A percentile compares a stretch with the other conserved stretches of the same genome.
phyloP scores from a whole-genome alignment of 1,140 invertebrate species.

The Drosophila ironensis region DNA sequence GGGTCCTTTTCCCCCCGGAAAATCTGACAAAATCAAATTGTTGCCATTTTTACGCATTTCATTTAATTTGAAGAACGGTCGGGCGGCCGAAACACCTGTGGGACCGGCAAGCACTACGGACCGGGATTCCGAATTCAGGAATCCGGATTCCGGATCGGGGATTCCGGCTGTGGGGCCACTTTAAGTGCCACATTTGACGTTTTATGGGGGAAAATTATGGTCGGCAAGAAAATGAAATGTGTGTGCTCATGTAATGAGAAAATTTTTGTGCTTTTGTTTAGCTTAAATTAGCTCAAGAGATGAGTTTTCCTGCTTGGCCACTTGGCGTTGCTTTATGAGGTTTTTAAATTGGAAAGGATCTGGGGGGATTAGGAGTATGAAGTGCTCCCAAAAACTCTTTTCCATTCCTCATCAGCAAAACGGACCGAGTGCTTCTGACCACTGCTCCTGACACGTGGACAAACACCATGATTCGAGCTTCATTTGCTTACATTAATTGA shows the following conservation, averaged over 20 bases:
- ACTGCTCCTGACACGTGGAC: slow-evolving; percentile 21
- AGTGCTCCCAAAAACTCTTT: slow-evolving; percentile 12
- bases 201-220: slow-evolving; percentile 65
- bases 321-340: slow-evolving; percentile 27
- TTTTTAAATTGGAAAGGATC: slow-evolving; percentile 17
- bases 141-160: background rate
- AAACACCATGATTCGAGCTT: slow-evolving; percentile 27
- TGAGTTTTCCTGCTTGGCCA: slow-evolving; percentile 39
- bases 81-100: slow-evolving; percentile 62
- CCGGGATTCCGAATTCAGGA: background rate
- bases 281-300: slow-evolving; percentile 70
- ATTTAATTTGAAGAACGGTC: slow-evolving; percentile 75
- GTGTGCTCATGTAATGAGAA: slow-evolving; percentile 66
- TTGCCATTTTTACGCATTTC: slow-evolving; percentile 81
- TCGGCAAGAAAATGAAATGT: slow-evolving; percentile 62
- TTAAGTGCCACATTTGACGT: slow-evolving; percentile 78
- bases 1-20: slow-evolving; percentile 48
- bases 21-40: slow-evolving; percentile 80
- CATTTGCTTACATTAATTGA: slow-evolving; percentile 72
- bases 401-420: background rate
- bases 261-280: slow-evolving; percentile 58
- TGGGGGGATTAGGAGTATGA: background rate
- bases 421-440: background rate
- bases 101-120: slow-evolving; percentile 25
- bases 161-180: slow-evolving; percentile 62